Evolutionary conservation across 2,113 vertebrate genomes (phyloP), one percentile per base, ranked within the genome.

Genomic region (Muntiacus muntjak): DNA sequence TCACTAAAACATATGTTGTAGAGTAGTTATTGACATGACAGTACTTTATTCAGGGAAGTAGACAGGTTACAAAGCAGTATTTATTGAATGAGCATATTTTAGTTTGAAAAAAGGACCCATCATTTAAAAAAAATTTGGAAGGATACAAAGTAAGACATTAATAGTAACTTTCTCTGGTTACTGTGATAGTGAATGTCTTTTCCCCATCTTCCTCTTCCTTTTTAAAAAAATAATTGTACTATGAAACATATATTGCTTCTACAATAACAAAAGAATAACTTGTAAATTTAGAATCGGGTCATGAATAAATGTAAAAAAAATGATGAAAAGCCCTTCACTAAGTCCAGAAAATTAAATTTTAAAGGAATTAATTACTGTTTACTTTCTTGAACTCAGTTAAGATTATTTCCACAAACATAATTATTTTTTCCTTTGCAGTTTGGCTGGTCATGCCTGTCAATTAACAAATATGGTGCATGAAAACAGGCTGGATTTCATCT

Each of bases 361-460:
- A 88, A 97, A 57, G 87, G 7, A 91, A 89, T 96, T 92, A 87
- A 95, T 97, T 96, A 54, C 16, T 54, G 26, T 84, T 97, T 87
- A 64, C 7, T 33, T 89, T 87, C 87, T 81, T 67, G 10, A 96
- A 58, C 10, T 81, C 52, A 76, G 62, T 52, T 15, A 33, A 54
- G n/a, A 85, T 91, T 88, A 88, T 92, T 94, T 91, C 81, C 95
- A 13, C 45, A 91, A 84, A 60, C 3, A 19, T 21, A 36, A 64
- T 36, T 6, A 36, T 10, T 93, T 43, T 94, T 83, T 71, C 17
- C 13, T 12, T 87, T 86, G 36, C 1, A 28, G 6, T 95, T 62
- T 60, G 45, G 54, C 88, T 54, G 54, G 36, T 33, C n/a, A 36
- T 91, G 21, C 23, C 58, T 94, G 23, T 58, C 71, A 71, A 0